Percentiles rank a stretch among this genome's conserved stretches.
Evolutionary conservation across 2,797 vertebrate genomes (phyloP).

Genomic region (Gastrophryne carolinensis): DNA sequence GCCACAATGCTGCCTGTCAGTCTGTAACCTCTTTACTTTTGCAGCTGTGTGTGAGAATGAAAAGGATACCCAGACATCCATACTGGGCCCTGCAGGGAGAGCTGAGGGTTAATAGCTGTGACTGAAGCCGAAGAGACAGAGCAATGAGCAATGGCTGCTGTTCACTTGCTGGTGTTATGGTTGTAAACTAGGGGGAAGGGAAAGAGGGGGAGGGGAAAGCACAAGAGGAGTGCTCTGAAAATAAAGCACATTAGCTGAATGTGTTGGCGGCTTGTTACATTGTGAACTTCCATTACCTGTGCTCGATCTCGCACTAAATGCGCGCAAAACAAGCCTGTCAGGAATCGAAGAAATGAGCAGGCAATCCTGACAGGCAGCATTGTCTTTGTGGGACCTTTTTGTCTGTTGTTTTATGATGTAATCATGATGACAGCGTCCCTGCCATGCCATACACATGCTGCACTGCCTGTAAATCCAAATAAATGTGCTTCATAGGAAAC

Average conservation of each 20-base stretch:
- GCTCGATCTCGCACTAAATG: too few relatives aligned
- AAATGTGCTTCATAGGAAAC: too few relatives aligned
- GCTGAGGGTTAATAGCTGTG: slow-evolving; percentile 25
- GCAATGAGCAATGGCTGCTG: slow-evolving; percentile 19
- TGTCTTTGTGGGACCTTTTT: background rate
- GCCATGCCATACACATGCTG: background rate
- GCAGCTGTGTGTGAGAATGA: background rate
- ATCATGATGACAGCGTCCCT: background rate
- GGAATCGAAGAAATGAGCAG: too few relatives aligned
- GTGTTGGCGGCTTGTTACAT: too few relatives aligned
- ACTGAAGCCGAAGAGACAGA: background rate
- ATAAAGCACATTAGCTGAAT: background rate
- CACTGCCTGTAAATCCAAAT: too few relatives aligned
- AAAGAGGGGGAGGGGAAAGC: slow-evolving; percentile 12
- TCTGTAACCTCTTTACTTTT: background rate
- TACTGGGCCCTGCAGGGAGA: slow-evolving; percentile 33
- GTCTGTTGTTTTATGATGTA: background rate
- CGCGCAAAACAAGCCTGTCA: too few relatives aligned
- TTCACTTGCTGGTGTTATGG: slow-evolving; percentile 27
- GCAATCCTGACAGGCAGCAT: background rate
- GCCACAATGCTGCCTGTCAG: background rate
- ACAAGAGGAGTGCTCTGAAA: slow-evolving; percentile 15
- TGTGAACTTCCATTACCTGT: too few relatives aligned
- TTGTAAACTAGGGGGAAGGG: slow-evolving; percentile 40
- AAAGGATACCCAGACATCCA: background rate